Base-by-base conservation (phyloP, 2,888 invertebrate species). In the Minunthozetes semirufus region DNA sequence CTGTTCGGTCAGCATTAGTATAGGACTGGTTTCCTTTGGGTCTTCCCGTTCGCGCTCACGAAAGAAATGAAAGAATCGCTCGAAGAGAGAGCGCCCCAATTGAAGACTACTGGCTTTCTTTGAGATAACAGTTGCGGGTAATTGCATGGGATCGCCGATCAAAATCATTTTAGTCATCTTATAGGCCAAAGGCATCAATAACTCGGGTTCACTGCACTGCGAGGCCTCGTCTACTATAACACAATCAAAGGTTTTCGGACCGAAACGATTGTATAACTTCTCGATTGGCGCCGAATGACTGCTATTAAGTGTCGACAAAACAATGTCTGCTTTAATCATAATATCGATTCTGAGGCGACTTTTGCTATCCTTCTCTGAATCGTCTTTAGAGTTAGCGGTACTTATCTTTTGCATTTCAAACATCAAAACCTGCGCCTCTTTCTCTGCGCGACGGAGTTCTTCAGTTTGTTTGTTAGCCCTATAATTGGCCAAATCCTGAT, bases 211-310 rank as follows among this genome's bases (percentile, higher is more conserved):
- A 50, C 87, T 88, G 78, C 91, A 90, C 81, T 93, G 93, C 0
- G 92, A 91, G 25, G 94, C 93, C 84, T 94, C 93, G 83, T 93
- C 93, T 73, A 93, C 87, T 73, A 93, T 89, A 80, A 92, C 92
- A 76, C 88, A 85, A 59, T 78, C 76, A 19, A 77, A 77, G 11
- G 77, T 42, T 8, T 72, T 61, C 77, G 15, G 76, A 75, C 50
- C 72, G 27, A 76, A 66, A n/a, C 74, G 59, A 50, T 63, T 11
- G 38, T 74, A 77, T 22, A 80, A 53, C n/a, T 74, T 68, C 11
- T 25, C 27, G 25, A 74, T 70, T n/a, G 61, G 46, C n/a, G 74
- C 42, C 42, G 76, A 74, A 61, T 76, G 76, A 71, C 85, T 84
- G 0, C 85, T 89, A 48, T 88, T 86, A 29, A 91, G 85, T 13